Percentiles rank a stretch among this genome's conserved stretches.
phyloP scores from a whole-genome alignment of 35 echinoderm and acorn worm species.

The Apostichopus japonicus region DNA sequence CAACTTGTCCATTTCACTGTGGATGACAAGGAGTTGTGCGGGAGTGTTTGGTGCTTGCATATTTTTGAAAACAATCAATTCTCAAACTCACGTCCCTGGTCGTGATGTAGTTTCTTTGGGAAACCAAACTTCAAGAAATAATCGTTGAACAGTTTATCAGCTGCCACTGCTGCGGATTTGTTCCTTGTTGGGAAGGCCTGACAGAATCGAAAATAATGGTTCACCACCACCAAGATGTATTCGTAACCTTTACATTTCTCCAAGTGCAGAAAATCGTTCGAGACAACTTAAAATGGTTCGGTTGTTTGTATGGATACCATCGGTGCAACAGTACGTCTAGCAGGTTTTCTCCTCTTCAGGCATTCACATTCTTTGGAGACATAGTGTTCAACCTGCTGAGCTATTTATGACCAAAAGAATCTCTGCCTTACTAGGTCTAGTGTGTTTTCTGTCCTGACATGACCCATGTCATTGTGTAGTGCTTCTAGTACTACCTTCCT shows the following conservation, averaged over 20 bases:
- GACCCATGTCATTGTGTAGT: constrained; percentile 75
- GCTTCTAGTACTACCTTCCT: constrained; percentile 31
- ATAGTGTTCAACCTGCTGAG: neutral
- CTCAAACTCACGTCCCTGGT: neutral
- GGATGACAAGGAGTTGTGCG: constrained; percentile 59
- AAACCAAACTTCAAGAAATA: constrained; percentile 67
- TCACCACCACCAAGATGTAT: neutral
- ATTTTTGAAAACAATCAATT: constrained; percentile 49
- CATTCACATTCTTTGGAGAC: neutral
- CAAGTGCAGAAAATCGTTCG: constrained; percentile 66
- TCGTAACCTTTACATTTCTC: constrained; percentile 52
- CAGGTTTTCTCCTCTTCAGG: neutral
- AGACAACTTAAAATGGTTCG: constrained; percentile 65
- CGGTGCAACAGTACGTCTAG: neutral
- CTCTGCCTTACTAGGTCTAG: constrained; percentile 30
- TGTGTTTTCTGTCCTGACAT: constrained; percentile 50
- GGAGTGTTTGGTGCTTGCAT: constrained; percentile 23
- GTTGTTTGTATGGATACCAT: constrained; percentile 46
- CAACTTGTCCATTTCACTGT: constrained; percentile 61
- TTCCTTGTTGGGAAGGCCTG: neutral
- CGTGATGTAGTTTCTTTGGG: constrained; percentile 58
- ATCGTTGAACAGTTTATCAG: constrained; percentile 22
- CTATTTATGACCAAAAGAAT: constrained; percentile 41
- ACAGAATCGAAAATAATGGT: constrained; percentile 8
- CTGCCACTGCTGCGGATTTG: too few species aligned